Conservation (phyloP, 2,797 vertebrate genomes). For the Crypturellus tataupa region DNA sequence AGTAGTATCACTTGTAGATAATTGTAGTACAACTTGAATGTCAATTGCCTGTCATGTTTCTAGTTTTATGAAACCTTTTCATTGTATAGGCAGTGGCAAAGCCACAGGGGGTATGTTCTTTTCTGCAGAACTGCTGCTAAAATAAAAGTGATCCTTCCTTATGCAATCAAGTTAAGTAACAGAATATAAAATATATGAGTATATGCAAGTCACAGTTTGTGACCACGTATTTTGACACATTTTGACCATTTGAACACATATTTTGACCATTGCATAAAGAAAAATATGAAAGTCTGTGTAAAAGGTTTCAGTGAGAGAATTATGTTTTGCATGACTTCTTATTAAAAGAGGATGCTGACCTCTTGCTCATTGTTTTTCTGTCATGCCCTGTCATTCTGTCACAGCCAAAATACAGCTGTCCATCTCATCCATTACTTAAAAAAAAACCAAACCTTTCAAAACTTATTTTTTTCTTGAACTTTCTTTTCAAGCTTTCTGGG, state of each 20-base stretch:
- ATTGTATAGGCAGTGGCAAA: conserved; percentile 1
- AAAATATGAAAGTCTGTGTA: not conserved
- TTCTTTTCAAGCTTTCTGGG: not conserved
- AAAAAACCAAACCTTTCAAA: not conserved
- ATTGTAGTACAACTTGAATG: conserved; percentile 14
- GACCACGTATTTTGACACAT: not conserved
- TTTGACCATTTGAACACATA: not conserved
- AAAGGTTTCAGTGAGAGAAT: not conserved
- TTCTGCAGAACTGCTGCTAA: not conserved
- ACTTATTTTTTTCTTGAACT: not conserved
- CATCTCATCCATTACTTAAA: not conserved
- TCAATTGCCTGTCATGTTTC: not conserved
- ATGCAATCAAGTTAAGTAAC: not conserved
- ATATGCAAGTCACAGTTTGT: not conserved
- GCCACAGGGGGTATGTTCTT: not conserved
- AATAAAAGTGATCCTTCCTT: not conserved
- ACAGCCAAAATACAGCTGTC: not conserved
- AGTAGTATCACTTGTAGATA: conserved; percentile 27
- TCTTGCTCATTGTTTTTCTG: not conserved
- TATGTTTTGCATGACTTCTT: not conserved
- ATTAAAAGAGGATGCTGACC: not conserved
- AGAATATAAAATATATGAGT: not conserved
- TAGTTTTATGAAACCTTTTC: not conserved
- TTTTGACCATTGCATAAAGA: not conserved
- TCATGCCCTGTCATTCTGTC: too few relatives aligned